These are phyloP conservation scores for Aspidoscelis tigris DNA, from an alignment of 2,113 vertebrate genomes.

Conservation along the genomic window DNA sequence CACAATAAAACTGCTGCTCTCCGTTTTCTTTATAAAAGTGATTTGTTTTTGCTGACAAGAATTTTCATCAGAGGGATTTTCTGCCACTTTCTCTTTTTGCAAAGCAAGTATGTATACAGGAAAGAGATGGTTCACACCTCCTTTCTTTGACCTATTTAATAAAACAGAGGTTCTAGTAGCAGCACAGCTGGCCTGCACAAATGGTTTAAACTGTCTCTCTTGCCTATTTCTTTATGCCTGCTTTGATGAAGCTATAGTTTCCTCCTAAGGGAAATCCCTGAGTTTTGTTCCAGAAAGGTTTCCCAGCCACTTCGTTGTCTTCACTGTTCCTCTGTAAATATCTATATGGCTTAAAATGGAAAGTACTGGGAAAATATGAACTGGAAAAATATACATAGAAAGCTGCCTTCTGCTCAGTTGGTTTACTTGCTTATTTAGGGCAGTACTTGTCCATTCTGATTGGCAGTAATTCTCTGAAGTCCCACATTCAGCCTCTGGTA, in stretches of 20 bases:
- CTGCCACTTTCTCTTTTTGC: neutral
- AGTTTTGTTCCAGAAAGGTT: slow-evolving; percentile 49
- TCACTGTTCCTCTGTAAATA: slow-evolving; percentile 28
- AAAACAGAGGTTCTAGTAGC: slow-evolving; percentile 46
- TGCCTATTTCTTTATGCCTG: slow-evolving; percentile 26
- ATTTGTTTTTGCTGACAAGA: neutral
- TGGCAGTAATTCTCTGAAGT: too few species aligned
- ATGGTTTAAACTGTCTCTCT: slow-evolving; percentile 41
- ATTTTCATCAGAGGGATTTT: neutral
- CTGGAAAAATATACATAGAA: neutral
- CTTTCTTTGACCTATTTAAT: slow-evolving; percentile 60
- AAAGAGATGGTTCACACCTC: slow-evolving; percentile 40
- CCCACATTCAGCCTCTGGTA: too few species aligned
- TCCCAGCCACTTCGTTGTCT: slow-evolving; percentile 48
- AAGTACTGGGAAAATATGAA: slow-evolving; percentile 36
- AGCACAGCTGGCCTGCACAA: slow-evolving; percentile 52
- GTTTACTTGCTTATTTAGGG: neutral
- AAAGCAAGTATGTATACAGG: slow-evolving; percentile 3
- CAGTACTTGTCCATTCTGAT: neutral
- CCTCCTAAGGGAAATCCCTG: slow-evolving; percentile 49
- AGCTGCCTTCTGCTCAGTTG: neutral
- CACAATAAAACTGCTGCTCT: neutral
- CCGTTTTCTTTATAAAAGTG: neutral
- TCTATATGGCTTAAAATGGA: slow-evolving; percentile 31
- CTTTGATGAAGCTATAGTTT: slow-evolving; percentile 56